These are phyloP conservation scores for Periophthalmodon schlosseri DNA, from an alignment of 2,113 vertebrate genomes.

Conservation along the genomic window DNA sequence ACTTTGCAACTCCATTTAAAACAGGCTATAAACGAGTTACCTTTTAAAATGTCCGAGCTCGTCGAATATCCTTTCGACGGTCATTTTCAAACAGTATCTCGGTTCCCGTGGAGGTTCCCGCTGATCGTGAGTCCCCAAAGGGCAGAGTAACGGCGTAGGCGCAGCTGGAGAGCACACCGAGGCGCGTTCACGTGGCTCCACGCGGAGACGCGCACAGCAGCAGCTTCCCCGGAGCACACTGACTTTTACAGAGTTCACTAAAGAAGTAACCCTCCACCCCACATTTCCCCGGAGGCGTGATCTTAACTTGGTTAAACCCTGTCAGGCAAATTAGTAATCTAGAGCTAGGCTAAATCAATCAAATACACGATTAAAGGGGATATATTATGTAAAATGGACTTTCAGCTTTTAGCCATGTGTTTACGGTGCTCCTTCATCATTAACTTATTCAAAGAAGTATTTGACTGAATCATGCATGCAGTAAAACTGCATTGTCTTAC, in stretches of 20 bases:
- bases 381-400: no score
- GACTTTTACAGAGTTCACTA: neutral
- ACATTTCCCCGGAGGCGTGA: neutral
- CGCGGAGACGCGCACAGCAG: neutral
- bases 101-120: slow-evolving; percentile 10
- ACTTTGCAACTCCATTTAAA: neutral
- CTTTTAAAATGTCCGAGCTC: slow-evolving; percentile 78
- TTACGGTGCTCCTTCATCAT: neutral
- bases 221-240: neutral
- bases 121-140: neutral
- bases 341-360: neutral
- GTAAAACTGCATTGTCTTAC: neutral
- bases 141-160: neutral
- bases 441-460: neutral
- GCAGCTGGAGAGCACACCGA: slow-evolving; percentile 2
- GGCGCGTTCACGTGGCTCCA: neutral
- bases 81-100: slow-evolving; percentile 55
- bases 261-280: neutral
- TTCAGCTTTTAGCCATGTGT: no score
- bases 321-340: neutral
- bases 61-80: slow-evolving; percentile 77
- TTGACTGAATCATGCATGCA: neutral
- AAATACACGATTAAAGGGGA: neutral
- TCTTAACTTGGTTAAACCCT: neutral
- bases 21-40: slow-evolving; percentile 34